phyloP scores from a whole-genome alignment of 1,140 invertebrate genomes.

The Pogonomyrmex californicus region DNA sequence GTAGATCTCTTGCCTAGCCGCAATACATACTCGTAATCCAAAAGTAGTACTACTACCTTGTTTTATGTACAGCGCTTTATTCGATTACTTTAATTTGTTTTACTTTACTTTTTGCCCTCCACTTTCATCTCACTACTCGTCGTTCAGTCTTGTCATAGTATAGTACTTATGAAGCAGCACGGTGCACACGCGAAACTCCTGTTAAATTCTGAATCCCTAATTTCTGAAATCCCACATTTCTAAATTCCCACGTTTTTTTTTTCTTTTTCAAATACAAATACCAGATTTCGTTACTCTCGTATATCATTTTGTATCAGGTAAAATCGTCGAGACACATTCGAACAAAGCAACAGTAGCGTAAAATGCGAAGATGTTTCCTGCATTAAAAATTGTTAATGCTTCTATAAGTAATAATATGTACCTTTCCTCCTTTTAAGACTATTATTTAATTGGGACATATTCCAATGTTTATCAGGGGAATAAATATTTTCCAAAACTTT shows the following conservation, averaged over 20 bases:
- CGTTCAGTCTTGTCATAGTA: constrained; percentile 56
- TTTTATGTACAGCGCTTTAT: constrained; percentile 55
- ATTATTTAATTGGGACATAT: constrained; percentile 12
- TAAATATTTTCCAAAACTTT: constrained; percentile 19
- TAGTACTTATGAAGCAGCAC: constrained; percentile 58
- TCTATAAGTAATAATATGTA: not conserved
- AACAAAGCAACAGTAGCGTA: not conserved
- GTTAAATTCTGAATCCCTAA: constrained; percentile 16
- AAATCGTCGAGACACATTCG: not conserved
- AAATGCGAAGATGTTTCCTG: not conserved
- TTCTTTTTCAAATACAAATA: constrained; percentile 2
- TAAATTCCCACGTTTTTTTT: not conserved
- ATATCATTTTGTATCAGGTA: constrained; percentile 12
- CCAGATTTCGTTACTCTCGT: not conserved
- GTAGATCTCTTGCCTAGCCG: constrained; percentile 14
- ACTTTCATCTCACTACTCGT: constrained; percentile 41
- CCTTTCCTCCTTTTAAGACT: not conserved
- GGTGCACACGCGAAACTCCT: not conserved
- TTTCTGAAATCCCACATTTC: no score
- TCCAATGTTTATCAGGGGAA: not conserved
- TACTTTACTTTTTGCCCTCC: constrained; percentile 46
- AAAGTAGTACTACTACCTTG: constrained; percentile 53
- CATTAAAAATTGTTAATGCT: constrained; percentile 12
- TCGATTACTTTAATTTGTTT: constrained; percentile 38
- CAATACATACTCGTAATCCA: constrained; percentile 39